These are phyloP conservation scores for Microchirus variegatus DNA, from an alignment of 2,797 vertebrate genomes.

Conservation along the genomic window DNA sequence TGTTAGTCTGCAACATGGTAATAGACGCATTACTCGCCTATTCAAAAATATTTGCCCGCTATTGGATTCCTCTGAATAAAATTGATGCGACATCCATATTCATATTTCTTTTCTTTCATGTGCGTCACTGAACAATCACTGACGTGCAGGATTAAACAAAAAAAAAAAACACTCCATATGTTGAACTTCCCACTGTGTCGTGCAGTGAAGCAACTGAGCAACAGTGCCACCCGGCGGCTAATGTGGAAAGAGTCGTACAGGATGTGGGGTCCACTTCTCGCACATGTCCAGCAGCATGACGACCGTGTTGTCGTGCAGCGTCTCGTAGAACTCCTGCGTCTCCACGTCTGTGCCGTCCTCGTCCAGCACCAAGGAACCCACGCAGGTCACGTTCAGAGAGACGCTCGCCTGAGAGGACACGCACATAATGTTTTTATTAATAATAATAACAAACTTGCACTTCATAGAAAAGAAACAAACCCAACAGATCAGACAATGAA, in stretches of 20 bases:
- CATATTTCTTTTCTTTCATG: not conserved
- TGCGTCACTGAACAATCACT: constrained; percentile 15
- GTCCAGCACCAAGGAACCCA: constrained; percentile 86
- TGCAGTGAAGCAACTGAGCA: constrained; percentile 7
- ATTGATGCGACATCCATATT: constrained; percentile 19
- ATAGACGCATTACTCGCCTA: constrained; percentile 9
- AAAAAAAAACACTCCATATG: not conserved
- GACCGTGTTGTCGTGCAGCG: constrained; percentile 83
- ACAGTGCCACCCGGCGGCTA: constrained; percentile 51
- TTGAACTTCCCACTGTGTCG: not conserved
- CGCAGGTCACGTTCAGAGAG: constrained; percentile 64
- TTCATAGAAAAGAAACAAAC: too few species aligned
- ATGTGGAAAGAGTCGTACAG: constrained; percentile 59
- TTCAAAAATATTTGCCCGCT: constrained; percentile 29
- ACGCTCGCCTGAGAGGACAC: constrained; percentile 74
- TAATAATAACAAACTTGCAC: too few species aligned
- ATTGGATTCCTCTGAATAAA: constrained; percentile 32
- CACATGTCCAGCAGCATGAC: constrained; percentile 89
- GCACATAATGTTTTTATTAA: too few species aligned
- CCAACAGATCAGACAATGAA: too few species aligned
- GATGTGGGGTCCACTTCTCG: constrained; percentile 84
- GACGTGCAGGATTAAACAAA: constrained; percentile 6
- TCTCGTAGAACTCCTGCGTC: constrained; percentile 90
- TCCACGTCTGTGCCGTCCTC: constrained; percentile 93
- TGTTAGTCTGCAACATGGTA: constrained; percentile 18